A percentile compares a stretch with the other conserved stretches of the same genome.
Conservation (phyloP, 2,888 invertebrate genomes). For the Cephalotes varians region DNA sequence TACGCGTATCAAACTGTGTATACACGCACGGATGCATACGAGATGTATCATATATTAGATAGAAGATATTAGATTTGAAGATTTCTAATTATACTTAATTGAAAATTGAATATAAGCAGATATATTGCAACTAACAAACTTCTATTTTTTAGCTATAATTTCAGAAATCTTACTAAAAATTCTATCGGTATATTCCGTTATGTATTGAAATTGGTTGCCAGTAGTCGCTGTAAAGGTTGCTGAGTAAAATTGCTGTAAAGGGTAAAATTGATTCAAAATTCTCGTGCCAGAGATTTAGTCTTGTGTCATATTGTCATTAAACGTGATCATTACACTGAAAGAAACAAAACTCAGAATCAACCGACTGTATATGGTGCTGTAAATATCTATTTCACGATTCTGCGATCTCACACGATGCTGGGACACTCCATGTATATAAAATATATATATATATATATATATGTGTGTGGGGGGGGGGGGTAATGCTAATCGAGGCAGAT, state of each 20-base stretch:
- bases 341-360: neutral
- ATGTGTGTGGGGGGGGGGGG: neutral
- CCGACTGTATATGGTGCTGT: neutral
- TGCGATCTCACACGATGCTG: neutral
- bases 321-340: neutral
- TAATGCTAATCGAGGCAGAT: slow-evolving; percentile 68
- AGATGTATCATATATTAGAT: slow-evolving; percentile 4
- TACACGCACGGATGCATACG: neutral
- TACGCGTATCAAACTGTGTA: slow-evolving; percentile 20
- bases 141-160: neutral
- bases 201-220: neutral
- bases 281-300: neutral
- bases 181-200: neutral
- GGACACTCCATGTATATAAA: neutral
- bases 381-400: slow-evolving; percentile 28
- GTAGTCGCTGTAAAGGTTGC: no score
- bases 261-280: neutral
- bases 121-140: neutral
- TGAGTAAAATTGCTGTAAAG: no score
- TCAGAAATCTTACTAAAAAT: neutral
- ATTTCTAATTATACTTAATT: neutral
- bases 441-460: slow-evolving; percentile 14
- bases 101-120: neutral
- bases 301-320: no score
- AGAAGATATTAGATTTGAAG: neutral